A percentile compares a stretch with the other conserved stretches of the same genome.
These are phyloP conservation scores for Bugulina stolonifera DNA, from an alignment of 2,888 invertebrate genomes.

Conservation along the genomic window DNA sequence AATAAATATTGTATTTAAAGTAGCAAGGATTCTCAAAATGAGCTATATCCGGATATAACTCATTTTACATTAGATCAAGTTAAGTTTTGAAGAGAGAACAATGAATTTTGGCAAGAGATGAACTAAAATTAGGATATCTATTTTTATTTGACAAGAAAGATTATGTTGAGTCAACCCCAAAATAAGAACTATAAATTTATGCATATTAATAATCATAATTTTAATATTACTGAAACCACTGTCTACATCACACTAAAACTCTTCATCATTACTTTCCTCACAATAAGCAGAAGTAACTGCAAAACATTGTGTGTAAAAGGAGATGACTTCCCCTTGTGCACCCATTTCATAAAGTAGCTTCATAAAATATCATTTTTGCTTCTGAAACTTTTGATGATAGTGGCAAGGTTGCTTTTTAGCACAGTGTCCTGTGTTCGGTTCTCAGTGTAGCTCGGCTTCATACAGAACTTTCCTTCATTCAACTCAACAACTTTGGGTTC, in stretches of 20 bases:
- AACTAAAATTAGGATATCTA: too few relatives aligned
- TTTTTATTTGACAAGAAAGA: too few relatives aligned
- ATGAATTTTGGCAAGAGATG: too few relatives aligned
- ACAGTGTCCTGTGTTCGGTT: background rate
- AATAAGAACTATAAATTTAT: too few relatives aligned
- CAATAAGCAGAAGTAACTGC: background rate
- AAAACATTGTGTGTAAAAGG: background rate
- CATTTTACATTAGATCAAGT: background rate
- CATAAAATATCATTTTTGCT: background rate
- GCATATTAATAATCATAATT: too few relatives aligned
- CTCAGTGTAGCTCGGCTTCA: too few relatives aligned
- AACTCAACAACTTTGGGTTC: background rate
- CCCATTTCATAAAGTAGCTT: conserved; percentile 7
- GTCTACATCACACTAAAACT: background rate
- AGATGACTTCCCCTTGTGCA: background rate
- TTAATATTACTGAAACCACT: too few relatives aligned
- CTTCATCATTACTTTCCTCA: background rate
- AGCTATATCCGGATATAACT: background rate
- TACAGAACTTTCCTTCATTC: background rate
- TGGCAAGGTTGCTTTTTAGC: background rate
- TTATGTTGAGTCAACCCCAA: too few relatives aligned
- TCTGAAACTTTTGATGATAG: background rate
- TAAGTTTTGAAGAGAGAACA: background rate
- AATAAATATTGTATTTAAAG: background rate
- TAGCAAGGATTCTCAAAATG: background rate